phyloP scores from a whole-genome alignment of 2,888 invertebrate genomes.

The Chymomyza caudatula region DNA sequence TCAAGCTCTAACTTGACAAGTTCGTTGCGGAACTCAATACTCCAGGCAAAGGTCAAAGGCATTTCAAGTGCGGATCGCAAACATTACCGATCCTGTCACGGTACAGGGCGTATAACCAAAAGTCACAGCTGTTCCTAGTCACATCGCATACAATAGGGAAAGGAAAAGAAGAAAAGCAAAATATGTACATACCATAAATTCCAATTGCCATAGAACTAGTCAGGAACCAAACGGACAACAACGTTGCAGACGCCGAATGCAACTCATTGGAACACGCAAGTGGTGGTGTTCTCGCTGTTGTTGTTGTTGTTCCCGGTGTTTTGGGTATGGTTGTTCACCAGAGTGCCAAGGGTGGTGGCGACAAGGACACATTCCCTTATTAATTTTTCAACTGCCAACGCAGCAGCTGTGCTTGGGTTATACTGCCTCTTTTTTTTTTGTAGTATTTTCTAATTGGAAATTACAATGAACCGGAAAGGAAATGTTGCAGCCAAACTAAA shows the following conservation, averaged over 20 bases:
- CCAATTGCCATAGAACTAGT: conserved; percentile 49
- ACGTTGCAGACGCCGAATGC: background rate
- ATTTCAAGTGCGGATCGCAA: conserved; percentile 35
- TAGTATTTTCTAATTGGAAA: conserved; percentile 54
- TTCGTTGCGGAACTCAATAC: background rate
- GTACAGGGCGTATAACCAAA: background rate
- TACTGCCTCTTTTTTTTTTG: background rate
- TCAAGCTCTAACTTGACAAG: background rate
- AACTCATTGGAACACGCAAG: conserved; percentile 22
- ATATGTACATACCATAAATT: conserved; percentile 53
- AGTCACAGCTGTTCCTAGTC: conserved; percentile 44
- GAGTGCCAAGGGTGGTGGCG: background rate
- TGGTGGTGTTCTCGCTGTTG: background rate
- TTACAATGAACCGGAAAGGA: conserved; percentile 56
- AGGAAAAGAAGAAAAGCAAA: conserved; percentile 27
- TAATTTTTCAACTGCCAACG: conserved; percentile 30
- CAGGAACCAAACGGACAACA: conserved; percentile 5
- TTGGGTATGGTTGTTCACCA: background rate
- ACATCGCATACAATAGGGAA: conserved; percentile 16
- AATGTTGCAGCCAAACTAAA: conserved; percentile 37
- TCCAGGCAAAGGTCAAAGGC: conserved; percentile 3
- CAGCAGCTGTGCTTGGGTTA: conserved; percentile 28
- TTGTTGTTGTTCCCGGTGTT: too few relatives aligned
- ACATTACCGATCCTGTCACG: conserved; percentile 1
- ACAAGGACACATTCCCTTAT: conserved; percentile 45